These are phyloP conservation scores for Agrotis ipsilon DNA, from an alignment of 2,888 invertebrate genomes.

Conservation along the genomic window DNA sequence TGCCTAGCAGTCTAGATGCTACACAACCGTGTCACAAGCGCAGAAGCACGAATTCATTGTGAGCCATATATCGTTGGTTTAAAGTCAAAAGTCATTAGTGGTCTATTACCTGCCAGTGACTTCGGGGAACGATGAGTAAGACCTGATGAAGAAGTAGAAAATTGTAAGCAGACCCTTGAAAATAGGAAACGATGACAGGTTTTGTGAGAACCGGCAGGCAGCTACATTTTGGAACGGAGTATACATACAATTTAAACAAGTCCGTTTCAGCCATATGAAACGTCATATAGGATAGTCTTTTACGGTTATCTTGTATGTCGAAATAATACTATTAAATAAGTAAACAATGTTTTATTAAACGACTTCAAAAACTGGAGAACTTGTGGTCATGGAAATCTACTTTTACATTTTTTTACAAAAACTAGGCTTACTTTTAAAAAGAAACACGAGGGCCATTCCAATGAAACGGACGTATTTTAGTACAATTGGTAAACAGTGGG, in stretches of 20 bases:
- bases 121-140: background rate
- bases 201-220: background rate
- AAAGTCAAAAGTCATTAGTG: background rate
- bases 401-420: too few relatives aligned
- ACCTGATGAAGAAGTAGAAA: background rate
- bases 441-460: too few relatives aligned
- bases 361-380: too few relatives aligned
- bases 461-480: constrained; percentile 4
- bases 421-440: too few relatives aligned
- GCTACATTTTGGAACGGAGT: constrained; percentile 33
- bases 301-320: too few relatives aligned
- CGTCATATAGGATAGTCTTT: too few relatives aligned
- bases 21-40: background rate
- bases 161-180: background rate
- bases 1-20: background rate
- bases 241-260: constrained; percentile 42
- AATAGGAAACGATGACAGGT: background rate
- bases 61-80: background rate
- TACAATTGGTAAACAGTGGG: constrained; percentile 53
- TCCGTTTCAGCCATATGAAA: too few relatives aligned
- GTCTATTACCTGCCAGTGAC: background rate
- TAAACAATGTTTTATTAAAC: too few relatives aligned
- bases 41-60: constrained; percentile 5
- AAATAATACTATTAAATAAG: too few relatives aligned
- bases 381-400: too few relatives aligned